Conservation (phyloP, 2,888 invertebrate genomes). For the Heliconius erato region DNA sequence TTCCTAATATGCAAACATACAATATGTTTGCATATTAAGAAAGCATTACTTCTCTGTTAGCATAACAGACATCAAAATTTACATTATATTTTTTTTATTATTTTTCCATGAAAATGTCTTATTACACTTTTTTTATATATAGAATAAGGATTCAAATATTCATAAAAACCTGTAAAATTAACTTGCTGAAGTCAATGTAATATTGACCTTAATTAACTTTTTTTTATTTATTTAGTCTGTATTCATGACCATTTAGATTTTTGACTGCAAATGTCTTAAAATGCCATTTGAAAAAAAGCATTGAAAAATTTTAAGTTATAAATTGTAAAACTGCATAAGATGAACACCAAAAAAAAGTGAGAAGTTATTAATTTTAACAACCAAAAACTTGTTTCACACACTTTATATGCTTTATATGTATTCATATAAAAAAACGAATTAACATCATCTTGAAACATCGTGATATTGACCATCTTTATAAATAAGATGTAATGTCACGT, state of each 20-base stretch:
- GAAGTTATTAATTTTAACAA: neutral
- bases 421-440: neutral
- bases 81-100: too few relatives aligned
- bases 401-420: neutral
- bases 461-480: too few relatives aligned
- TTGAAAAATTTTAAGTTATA: conserved; percentile 16
- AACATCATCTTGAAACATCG: neutral
- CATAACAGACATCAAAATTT: too few relatives aligned
- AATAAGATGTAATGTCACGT: neutral
- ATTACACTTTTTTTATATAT: neutral
- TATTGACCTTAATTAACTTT: neutral
- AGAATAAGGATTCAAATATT: neutral
- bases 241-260: conserved; percentile 1
- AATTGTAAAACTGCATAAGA: neutral
- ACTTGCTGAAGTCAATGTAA: neutral
- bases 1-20: neutral
- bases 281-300: conserved; percentile 11
- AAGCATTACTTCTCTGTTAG: too few relatives aligned
- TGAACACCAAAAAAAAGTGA: conserved; percentile 19
- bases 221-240: conserved; percentile 11
- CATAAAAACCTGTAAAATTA: too few relatives aligned
- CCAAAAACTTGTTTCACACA: neutral
- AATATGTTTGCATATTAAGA: too few relatives aligned
- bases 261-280: conserved; percentile 13
- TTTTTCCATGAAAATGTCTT: too few relatives aligned